phyloP scores from a whole-genome alignment of 92 coral and sea anemone species.

The Epizoanthus rinbou region DNA sequence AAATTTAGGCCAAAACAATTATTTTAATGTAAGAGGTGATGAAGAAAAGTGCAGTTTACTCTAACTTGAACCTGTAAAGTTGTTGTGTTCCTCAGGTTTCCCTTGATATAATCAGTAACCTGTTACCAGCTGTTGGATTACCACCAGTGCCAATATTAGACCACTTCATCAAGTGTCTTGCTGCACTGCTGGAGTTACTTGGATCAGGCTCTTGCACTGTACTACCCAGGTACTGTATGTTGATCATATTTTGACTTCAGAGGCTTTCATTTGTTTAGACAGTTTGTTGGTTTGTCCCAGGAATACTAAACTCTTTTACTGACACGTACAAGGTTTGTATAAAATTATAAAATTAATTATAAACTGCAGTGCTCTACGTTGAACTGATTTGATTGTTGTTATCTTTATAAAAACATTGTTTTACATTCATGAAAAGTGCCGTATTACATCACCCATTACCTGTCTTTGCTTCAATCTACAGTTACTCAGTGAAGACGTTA shows the following conservation, averaged over 20 bases:
- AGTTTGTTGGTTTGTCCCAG: not conserved
- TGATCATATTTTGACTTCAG: not conserved
- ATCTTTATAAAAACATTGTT: too few species aligned
- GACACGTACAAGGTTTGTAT: too few species aligned
- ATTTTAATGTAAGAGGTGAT: too few species aligned
- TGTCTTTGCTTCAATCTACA: too few species aligned
- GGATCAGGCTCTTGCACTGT: constrained; percentile 54
- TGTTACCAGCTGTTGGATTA: constrained; percentile 65
- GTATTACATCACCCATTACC: too few species aligned
- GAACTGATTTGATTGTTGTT: too few species aligned
- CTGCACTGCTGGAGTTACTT: constrained; percentile 58
- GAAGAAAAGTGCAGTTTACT: not conserved
- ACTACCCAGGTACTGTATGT: constrained; percentile 53
- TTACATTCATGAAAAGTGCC: too few species aligned
- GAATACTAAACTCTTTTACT: not conserved
- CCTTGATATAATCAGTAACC: constrained; percentile 61
- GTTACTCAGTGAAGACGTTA: too few species aligned
- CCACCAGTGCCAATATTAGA: constrained; percentile 71
- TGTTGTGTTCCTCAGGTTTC: constrained; percentile 43
- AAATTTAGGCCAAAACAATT: too few species aligned
- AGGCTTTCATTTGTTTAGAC: not conserved
- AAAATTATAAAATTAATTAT: too few species aligned
- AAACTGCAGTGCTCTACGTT: too few species aligned
- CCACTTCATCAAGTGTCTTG: constrained; percentile 63
- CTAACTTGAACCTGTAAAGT: too few species aligned